Conservation (phyloP, 2,888 invertebrate genomes). For the Cephus sareptanus region DNA sequence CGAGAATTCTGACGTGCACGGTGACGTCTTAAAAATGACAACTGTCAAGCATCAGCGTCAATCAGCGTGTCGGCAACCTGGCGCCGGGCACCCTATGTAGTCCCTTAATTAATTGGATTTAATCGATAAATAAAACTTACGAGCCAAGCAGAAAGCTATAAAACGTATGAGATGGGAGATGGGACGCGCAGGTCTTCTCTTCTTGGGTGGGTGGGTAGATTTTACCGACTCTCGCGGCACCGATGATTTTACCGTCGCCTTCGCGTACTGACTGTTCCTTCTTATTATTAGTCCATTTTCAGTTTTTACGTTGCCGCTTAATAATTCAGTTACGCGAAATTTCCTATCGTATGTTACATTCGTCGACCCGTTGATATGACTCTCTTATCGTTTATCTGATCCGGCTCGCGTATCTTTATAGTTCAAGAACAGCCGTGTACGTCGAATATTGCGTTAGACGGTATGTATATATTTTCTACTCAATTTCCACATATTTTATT, state of each 20-base stretch:
- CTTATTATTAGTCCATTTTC: neutral
- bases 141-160: neutral
- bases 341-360: neutral
- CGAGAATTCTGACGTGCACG: neutral
- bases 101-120: slow-evolving; percentile 3
- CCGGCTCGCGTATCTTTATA: neutral
- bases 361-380: slow-evolving; percentile 24
- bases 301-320: neutral
- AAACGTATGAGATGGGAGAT: neutral
- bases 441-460: neutral
- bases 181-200: slow-evolving; percentile 1
- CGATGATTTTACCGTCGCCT: neutral
- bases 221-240: neutral
- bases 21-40: neutral
- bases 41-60: neutral
- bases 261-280: neutral
- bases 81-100: neutral
- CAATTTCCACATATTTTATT: neutral
- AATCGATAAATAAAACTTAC: slow-evolving; percentile 7
- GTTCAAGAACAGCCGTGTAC: neutral
- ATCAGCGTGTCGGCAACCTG: neutral
- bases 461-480: neutral
- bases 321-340: slow-evolving; percentile 9
- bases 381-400: slow-evolving; percentile 30
- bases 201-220: neutral